Evolutionary conservation across 2,113 vertebrate genomes (phyloP).

Genomic region (Etheostoma spectabile): DNA sequence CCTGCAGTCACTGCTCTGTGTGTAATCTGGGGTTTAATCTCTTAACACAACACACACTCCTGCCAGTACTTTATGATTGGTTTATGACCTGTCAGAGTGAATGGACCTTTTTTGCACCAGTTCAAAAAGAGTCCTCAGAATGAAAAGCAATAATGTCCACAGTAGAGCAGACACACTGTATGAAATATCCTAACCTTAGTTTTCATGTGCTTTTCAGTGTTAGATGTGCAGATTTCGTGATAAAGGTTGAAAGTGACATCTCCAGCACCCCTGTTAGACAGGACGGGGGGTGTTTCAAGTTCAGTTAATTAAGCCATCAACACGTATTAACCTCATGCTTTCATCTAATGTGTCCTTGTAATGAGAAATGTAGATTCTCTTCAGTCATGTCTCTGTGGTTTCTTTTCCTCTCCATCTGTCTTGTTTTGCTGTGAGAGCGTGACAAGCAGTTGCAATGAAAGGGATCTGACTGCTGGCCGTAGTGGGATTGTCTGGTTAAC

Average conservation of each 20-base stretch:
- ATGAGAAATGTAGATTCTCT: constrained; percentile 11
- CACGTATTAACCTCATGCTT: constrained; percentile 48
- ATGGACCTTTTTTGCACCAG: constrained; percentile 5
- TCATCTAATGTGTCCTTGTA: constrained; percentile 33
- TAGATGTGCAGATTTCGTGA: neutral
- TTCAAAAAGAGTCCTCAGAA: constrained; percentile 32
- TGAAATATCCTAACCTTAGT: constrained; percentile 43
- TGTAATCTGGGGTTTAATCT: constrained; percentile 28
- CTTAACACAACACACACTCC: constrained; percentile 13
- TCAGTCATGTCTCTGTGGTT: constrained; percentile 42
- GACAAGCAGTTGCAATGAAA: constrained; percentile 58
- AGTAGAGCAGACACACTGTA: constrained; percentile 15
- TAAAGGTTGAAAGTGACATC: constrained; percentile 47
- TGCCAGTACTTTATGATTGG: constrained; percentile 22
- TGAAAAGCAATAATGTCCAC: constrained; percentile 26
- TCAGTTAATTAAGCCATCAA: constrained; percentile 54
- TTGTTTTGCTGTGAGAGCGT: constrained; percentile 33
- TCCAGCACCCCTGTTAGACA: constrained; percentile 1
- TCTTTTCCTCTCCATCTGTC: constrained; percentile 37
- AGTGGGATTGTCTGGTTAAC: constrained; percentile 70
- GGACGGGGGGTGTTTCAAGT: constrained; percentile 9
- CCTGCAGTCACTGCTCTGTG: neutral
- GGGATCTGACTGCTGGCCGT: constrained; percentile 56
- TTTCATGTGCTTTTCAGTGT: constrained; percentile 61
- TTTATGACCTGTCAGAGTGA: constrained; percentile 37